Percentiles rank a stretch among this genome's conserved stretches.
These are phyloP conservation scores for Notarius lentiginosus DNA, from an alignment of 2,113 vertebrate species.

Conservation along the genomic window DNA sequence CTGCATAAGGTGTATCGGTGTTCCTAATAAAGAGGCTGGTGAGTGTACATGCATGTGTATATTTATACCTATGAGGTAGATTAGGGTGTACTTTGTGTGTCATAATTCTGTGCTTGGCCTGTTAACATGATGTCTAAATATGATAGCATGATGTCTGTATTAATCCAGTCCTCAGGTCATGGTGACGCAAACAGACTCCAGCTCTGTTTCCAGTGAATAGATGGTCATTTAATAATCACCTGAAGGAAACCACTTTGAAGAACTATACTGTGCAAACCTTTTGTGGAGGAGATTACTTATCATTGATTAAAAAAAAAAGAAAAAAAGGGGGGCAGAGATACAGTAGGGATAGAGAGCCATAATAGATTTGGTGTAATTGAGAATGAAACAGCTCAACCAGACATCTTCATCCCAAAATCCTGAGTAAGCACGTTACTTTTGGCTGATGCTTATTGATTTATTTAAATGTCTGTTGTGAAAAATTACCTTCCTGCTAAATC, in stretches of 20 bases:
- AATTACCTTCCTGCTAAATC: conserved; percentile 49
- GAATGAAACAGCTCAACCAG: conserved; percentile 43
- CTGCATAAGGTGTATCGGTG: too few relatives aligned
- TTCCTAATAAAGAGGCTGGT: too few relatives aligned
- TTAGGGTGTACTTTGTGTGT: conserved; percentile 2
- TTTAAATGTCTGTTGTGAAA: conserved; percentile 55
- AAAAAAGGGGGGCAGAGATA: conserved; percentile 5
- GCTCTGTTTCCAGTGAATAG: background rate
- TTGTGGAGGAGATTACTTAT: conserved; percentile 35
- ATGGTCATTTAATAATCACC: conserved; percentile 22
- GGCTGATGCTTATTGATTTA: conserved; percentile 52
- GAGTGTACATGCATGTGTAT: background rate
- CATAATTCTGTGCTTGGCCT: background rate
- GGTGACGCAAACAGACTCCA: background rate
- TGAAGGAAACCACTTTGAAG: conserved; percentile 17
- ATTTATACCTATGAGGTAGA: conserved; percentile 6
- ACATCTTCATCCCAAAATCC: conserved; percentile 38
- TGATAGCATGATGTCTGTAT: background rate
- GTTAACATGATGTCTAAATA: background rate
- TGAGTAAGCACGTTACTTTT: conserved; percentile 53
- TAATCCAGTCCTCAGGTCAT: background rate
- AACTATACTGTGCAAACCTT: background rate
- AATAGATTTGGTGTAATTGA: conserved; percentile 39
- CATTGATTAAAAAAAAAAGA: conserved; percentile 21
- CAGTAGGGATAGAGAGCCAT: conserved; percentile 24